Evolutionary conservation across 2,797 vertebrate genomes (phyloP), one percentile per base, ranked within the genome.

Genomic region (Gastrophryne carolinensis): DNA sequence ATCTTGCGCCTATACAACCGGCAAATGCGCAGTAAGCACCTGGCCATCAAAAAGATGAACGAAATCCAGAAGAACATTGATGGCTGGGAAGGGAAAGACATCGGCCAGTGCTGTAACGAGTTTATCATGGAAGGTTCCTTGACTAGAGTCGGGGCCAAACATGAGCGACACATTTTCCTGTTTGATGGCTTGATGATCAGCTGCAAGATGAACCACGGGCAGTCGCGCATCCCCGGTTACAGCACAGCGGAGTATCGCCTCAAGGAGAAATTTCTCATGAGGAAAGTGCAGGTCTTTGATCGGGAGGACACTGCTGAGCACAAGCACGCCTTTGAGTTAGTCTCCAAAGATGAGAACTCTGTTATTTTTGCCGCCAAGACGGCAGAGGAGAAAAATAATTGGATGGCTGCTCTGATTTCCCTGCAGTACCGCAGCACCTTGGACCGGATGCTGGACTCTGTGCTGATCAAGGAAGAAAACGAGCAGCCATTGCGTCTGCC

Each of bases 51-150:
- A 80, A 95, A 96, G 82, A 98, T 99, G 98, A 98, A 96, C 50
- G 98, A 99, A 85, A 98, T 99, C 87, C 98, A 99, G 90, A 97
- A 95, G 75, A 98, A 95, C 84, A 99, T 99, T 2, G 97, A 98
- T 9, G 95, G 98, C 83, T 99, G 98, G 98, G 98, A 99, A 84
- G 98, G 97, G 19, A 97, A 95, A 83, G 97, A 99, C 86, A 99
- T 99, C 5, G 97, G 96, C 1, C 96, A 98, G 85, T 98, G 96
- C 86, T 99, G 97, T 86, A 98, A 95, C 39, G 96, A 98, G 80
- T 98, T 98, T 84, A 98, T 99, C 81, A 93, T 97, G 87, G 98
- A 99, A 86, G 98, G 98, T 7, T 85, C 90, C 0, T 87, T 99
- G 53, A 66, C 91, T 0, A 94, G 94, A 32, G 87, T 95, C 1